Base-by-base conservation (phyloP, 2,113 vertebrate species). In the Tringa solitaria region DNA sequence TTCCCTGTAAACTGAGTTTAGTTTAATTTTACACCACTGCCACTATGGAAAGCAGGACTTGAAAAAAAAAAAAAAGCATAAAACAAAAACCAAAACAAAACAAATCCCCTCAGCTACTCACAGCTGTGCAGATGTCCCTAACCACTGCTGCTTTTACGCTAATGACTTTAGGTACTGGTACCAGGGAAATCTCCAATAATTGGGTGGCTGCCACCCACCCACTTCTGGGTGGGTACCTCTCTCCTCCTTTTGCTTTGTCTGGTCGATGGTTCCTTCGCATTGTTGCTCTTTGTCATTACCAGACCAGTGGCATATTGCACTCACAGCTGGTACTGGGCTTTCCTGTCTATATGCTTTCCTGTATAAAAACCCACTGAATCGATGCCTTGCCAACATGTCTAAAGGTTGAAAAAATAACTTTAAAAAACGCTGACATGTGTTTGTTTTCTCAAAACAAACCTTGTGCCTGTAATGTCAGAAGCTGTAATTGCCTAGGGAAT, bases 391-490 rank as follows among this genome's bases (percentile, higher is more conserved):
- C 84, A 95, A 53, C 0, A 0, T 50, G 65, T 54, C 74, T 91
- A 61, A 85, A 95, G 84, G 67, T 67, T 89, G 87, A 89, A 87
- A 92, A 96, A 89, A 72, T 57, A 91, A 73, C 80, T 78, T 78
- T 64, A 8, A 13, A 93, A 96, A 95, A 83, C 63, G 81, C 84
- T 96, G 92, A 84, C 59, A 43, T 46, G 18, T 56, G 77, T 87
- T 94, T 93, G 69, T 79, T 95, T 93, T 82, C 84, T 92, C 77
- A 76, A 96, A 96, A 85, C 70, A 87, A 85, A 79, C 53, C 77
- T 79, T 76, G n/a, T 79, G 86, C 50, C 61, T 92, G 69, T 65
- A 95, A 73, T 50, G n/a, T 84, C 73, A 91, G 87, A 84, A 79
- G 65, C 69, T 95, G 45, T 78, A 76, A 91, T 72, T 92, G 68